A percentile compares a stretch with the other conserved stretches of the same genome.
Conservation (phyloP, 2,888 invertebrate species). For the Rhaphigaster nebulosa region DNA sequence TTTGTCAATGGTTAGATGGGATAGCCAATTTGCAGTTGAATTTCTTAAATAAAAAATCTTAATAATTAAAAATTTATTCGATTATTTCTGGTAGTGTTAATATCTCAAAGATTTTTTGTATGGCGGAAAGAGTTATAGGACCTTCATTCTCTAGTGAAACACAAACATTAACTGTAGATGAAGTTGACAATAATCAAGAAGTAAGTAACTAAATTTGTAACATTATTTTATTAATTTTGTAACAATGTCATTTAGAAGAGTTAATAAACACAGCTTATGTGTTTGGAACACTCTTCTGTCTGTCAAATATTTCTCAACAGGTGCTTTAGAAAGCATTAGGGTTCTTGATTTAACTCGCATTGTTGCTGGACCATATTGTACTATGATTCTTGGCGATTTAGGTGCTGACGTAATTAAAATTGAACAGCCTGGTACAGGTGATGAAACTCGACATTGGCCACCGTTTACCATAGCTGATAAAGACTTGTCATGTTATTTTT, state of each 20-base stretch:
- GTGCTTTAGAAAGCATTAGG: conserved; percentile 75
- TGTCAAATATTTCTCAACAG: conserved; percentile 9
- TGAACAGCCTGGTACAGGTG: conserved; percentile 85
- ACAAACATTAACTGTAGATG: conserved; percentile 60
- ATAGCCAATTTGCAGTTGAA: background rate
- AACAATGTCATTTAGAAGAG: background rate
- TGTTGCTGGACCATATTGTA: conserved; percentile 94
- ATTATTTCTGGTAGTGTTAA: background rate
- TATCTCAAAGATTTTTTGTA: conserved; percentile 30
- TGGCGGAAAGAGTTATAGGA: conserved; percentile 61
- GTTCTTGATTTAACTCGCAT: conserved; percentile 88
- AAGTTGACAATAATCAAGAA: conserved; percentile 61
- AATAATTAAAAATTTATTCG: background rate
- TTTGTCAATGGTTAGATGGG: background rate
- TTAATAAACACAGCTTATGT: background rate
- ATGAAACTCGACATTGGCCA: conserved; percentile 94
- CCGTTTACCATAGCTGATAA: conserved; percentile 81
- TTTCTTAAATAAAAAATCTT: background rate
- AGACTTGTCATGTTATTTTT: conserved; percentile 81
- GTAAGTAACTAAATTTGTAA: conserved; percentile 59
- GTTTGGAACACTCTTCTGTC: conserved; percentile 8
- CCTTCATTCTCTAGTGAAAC: conserved; percentile 59
- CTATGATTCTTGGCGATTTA: conserved; percentile 92
- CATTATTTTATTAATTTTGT: background rate
- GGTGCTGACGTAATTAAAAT: conserved; percentile 95